A percentile compares a stretch with the other conserved stretches of the same genome.
Conservation (phyloP, 2,888 invertebrate genomes). For the Synanthedon tipuliformis region DNA sequence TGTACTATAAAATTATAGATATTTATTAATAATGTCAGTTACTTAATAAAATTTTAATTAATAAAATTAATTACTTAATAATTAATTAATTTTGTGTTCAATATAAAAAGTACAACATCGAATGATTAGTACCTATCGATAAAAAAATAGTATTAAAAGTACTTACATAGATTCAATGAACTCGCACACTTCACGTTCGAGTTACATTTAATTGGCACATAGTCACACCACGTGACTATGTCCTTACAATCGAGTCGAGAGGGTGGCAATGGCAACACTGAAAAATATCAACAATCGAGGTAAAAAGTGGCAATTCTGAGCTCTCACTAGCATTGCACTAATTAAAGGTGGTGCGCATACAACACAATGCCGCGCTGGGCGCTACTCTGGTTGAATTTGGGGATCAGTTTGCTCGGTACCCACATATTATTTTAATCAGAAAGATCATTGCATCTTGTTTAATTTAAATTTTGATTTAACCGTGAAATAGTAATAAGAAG, state of each 20-base stretch:
- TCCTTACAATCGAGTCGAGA: slow-evolving; percentile 19
- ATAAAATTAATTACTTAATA: too few species aligned
- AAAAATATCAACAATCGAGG: slow-evolving; percentile 23
- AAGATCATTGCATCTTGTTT: too few species aligned
- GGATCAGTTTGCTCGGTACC: not conserved
- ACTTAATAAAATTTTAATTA: too few species aligned
- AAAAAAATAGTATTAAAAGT: too few species aligned
- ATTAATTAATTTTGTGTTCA: too few species aligned
- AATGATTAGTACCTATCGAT: too few species aligned
- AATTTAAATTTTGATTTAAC: too few species aligned
- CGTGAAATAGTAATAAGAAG: too few species aligned
- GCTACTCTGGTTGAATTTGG: not conserved
- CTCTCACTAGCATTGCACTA: slow-evolving; percentile 37
- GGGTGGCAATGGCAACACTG: slow-evolving; percentile 12
- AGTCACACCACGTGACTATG: slow-evolving; percentile 19
- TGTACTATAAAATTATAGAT: too few species aligned
- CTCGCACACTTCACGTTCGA: not conserved
- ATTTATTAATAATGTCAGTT: too few species aligned
- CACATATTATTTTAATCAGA: too few species aligned
- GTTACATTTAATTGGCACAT: slow-evolving; percentile 38
- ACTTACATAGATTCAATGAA: not conserved
- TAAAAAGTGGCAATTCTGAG: slow-evolving; percentile 28
- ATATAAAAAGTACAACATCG: too few species aligned
- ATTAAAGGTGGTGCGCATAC: slow-evolving; percentile 28
- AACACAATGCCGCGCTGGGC: not conserved